A percentile compares a stretch with the other conserved stretches of the same genome.
These are phyloP conservation scores for Acanthopagrus latus DNA, from an alignment of 2,797 vertebrate genomes.

Conservation along the genomic window DNA sequence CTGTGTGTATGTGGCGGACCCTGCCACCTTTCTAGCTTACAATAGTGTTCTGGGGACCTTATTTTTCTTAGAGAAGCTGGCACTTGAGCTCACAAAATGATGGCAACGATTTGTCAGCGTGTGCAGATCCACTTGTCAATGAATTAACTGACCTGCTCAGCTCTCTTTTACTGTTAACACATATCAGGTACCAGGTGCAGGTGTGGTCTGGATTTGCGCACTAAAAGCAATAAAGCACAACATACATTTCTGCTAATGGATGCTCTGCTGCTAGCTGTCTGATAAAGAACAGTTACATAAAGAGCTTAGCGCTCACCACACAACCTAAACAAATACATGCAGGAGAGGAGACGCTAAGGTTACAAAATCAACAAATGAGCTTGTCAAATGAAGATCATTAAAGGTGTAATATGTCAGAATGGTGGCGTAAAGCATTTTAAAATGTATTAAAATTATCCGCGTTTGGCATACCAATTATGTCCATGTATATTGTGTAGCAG, in stretches of 20 bases:
- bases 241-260: neutral
- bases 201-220: neutral
- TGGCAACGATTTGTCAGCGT: neutral
- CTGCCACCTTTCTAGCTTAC: no score
- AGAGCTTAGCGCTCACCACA: neutral
- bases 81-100: neutral
- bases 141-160: neutral
- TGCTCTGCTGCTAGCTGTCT: conserved; percentile 2
- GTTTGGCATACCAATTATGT: no score
- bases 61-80: neutral
- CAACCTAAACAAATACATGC: neutral
- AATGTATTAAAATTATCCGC: no score
- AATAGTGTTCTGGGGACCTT: no score
- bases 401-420: neutral
- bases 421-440: no score
- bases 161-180: neutral
- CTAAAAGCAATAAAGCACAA: neutral
- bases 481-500: no score
- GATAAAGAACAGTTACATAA: conserved; percentile 9
- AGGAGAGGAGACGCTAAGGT: neutral
- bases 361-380: neutral
- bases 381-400: conserved; percentile 13
- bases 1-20: no score
- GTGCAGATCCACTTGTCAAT: neutral
- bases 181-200: neutral